Conservation (phyloP, 2,888 invertebrate species). For the Sarcophaga subvicina region DNA sequence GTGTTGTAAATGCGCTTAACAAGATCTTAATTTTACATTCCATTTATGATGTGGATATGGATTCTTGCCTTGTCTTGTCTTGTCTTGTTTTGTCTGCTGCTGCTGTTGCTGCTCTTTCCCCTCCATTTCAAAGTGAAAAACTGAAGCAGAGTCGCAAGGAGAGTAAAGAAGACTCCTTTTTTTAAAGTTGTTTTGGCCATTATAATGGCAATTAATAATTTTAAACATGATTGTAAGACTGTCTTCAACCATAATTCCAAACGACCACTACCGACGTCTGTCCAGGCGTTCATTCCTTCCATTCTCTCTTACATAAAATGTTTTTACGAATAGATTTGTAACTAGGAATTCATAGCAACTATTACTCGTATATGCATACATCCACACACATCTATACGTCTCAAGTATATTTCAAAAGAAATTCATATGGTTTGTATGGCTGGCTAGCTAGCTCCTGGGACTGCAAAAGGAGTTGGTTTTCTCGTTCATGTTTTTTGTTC, state of each 20-base stretch:
- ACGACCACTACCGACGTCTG: not conserved
- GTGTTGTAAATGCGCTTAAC: conserved; percentile 24
- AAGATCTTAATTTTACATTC: conserved; percentile 55
- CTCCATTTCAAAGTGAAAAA: conserved; percentile 32
- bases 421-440: no score
- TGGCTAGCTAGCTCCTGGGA: no score
- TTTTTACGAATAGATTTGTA: conserved; percentile 2
- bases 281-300: not conserved
- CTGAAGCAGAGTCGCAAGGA: not conserved
- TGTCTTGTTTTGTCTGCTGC: not conserved
- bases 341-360: not conserved
- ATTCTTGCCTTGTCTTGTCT: conserved; percentile 20
- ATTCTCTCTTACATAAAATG: conserved; percentile 23
- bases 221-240: conserved; percentile 67
- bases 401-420: not conserved
- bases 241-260: not conserved
- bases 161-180: not conserved
- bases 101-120: conserved; percentile 25
- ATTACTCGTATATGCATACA: not conserved
- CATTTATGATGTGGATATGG: conserved; percentile 30
- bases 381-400: not conserved
- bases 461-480: no score
- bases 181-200: conserved; percentile 52
- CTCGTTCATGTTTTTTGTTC: no score
- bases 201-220: conserved; percentile 68